Base-by-base conservation (phyloP, 2,888 invertebrate species). In the Drosophila sordidapex region DNA sequence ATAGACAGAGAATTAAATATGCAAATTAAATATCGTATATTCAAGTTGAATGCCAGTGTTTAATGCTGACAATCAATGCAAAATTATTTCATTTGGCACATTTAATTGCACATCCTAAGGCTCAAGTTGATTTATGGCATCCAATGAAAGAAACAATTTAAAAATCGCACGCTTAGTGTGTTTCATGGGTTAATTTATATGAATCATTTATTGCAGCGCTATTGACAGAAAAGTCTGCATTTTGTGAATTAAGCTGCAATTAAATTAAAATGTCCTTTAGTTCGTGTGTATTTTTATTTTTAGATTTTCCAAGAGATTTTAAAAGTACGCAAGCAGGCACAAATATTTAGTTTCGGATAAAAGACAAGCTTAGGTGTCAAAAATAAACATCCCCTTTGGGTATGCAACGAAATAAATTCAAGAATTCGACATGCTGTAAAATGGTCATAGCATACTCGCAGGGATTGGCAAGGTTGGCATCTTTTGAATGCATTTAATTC, bases 1-100 rank as follows among this genome's bases (percentile, higher is more conserved):
- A 48, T n/a, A 53, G 40, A 52, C 36, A 43, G 60, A 27, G 46
- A 53, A 53, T 49, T 61, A 51, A 65, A 60, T 62, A 31, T 6
- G 11, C 43, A 8, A 38, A 38, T 38, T 38, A 13, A 46, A 15
- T 15, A 7, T 43, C 2, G 40, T 11, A 21, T 21, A 21, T 43
- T 43, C 21, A 21, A 15, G 21, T 27, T 36, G 27, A 1, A 25
- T 25, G 2, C 11, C 18, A 2, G 10, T 27, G 27, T 27, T 21
- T 4, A 21, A 21, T 13, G 43, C 27, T 54, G 18, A 36, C 27
- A 54, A 25, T 18, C 25, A 18, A 7, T 7, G 46, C 4, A 46
- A 25, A 7, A 15, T 15, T 8, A 25, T 46, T 46, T 15, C 13
- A 15, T 25, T 25, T 3, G 4, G 21, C 1, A 25, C 7, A 21